These are phyloP conservation scores for Wiebesia pumilae DNA, from an alignment of 1,140 invertebrate species.

Conservation along the genomic window DNA sequence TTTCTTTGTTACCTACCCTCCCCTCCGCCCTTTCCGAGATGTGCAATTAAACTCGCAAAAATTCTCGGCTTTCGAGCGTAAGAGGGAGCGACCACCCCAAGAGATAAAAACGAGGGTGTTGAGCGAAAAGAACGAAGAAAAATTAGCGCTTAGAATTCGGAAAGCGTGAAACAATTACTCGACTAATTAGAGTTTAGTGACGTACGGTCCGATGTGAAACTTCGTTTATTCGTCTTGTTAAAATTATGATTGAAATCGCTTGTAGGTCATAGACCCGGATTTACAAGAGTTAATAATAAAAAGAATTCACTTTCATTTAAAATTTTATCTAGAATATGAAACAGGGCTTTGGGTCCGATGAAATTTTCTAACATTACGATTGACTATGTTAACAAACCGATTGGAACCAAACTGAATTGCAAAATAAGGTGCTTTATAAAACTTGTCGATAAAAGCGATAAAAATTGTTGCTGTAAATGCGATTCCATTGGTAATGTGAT, in stretches of 20 bases:
- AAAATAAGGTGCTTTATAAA: too few relatives aligned
- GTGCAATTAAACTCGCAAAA: neutral
- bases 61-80: neutral
- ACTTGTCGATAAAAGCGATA: too few relatives aligned
- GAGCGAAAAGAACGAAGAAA: neutral
- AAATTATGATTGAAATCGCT: neutral
- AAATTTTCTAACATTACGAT: too few relatives aligned
- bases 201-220: neutral
- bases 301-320: neutral
- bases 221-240: neutral
- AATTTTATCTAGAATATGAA: constrained; percentile 8
- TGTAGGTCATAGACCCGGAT: neutral
- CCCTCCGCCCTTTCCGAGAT: too few relatives aligned
- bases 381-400: too few relatives aligned
- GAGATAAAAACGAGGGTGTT: neutral
- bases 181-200: neutral
- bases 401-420: too few relatives aligned
- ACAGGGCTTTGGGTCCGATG: neutral
- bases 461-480: too few relatives aligned
- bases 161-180: neutral
- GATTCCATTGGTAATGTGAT: too few relatives aligned
- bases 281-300: neutral
- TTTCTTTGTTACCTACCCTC: neutral
- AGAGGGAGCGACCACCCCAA: neutral
- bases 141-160: neutral